Evolutionary conservation across 2,797 vertebrate genomes (phyloP), one percentile per base, ranked within the genome.

Genomic region (Myiotriccus ornatus): DNA sequence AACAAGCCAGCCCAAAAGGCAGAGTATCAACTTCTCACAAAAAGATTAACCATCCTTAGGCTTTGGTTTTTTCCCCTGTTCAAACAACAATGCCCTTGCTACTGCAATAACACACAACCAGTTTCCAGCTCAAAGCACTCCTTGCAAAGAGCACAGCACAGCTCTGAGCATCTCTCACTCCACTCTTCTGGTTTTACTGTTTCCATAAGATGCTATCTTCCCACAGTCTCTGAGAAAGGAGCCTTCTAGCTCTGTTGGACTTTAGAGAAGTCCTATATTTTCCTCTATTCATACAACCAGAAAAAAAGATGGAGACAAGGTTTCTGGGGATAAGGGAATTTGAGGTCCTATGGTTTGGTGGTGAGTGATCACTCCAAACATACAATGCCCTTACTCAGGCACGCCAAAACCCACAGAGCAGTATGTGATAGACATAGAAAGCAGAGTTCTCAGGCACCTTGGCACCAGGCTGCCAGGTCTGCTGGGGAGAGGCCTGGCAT

Each of bases 331-430:
- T 1, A 5, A 52, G 41, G 35, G 13, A 73, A 32, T 43, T n/a
- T 41, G 52, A 73, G 17, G 9, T 59, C 62, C n/a, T 41, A 5
- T 35, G 55, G 12, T n/a, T 90, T 52, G 22, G 19, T 76, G 49
- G 39, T 4, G 10, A 52, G 34, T 8, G 39, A 63, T 56, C 14
- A n/a, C 28, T 86, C 30, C 30, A 75, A 81, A 63, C 2, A 25
- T 4, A 6, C 12, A 27, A n/a, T 21, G 27, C 3, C 34, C 60
- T 81, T 64, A 32, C 50, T 65, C 59, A 44, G 28, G 19, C n/a
- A 8, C 0, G 0, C 62, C 25, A 80, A 60, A 67, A 41, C 10
- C 19, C 34, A 16, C 17, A 30, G 27, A 69, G 27, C 23, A 35
- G 32, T 28, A 35, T 5, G 27, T 14, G 22, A 8, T 3, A 56